Base-by-base conservation (phyloP, 23 tunicate genomes). In the Styela clava region DNA sequence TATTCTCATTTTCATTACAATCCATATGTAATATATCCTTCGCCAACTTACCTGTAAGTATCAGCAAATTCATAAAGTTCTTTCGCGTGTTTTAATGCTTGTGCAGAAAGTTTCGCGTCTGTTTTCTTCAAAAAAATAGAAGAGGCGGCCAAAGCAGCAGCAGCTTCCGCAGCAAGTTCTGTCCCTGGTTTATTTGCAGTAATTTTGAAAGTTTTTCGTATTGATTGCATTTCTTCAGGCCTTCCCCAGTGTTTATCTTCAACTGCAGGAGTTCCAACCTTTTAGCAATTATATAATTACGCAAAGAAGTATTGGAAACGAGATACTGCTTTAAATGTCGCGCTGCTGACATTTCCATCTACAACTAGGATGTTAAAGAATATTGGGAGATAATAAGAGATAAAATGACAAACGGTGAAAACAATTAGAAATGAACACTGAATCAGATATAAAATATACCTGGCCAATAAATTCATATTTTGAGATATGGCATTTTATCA, bases 141-240 rank as follows among this genome's bases (percentile, higher is more conserved):
- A 9, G 99, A 85, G 0, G 99, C 94, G 20, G 99, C 99, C 81
- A 96, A 37, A 31, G 99, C 97, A 19, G 99, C 99, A 2, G 99
- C 99, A 16, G 88, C 83, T 78, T 91, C 97, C n/a, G 94, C 99
- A 18, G 79, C 97, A 37, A 96, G 77, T 64, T 96, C 99, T 2
- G 83, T 82, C 16, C 99, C 99, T 1, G 99, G 97, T 33, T 77
- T 77, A 1, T 79, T 68, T 31, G 67, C 51, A 5, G 89, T 86
- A 12, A 96, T 24, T 78, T 84, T 85, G 35, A 63, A 86, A 1
- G 99, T 83, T 26, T 86, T 89, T 24, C 99, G 74, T 33, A 35
- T 26, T 37, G 74, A 71, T 19, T 64, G 35, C 90, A 86, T 87
- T 35, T 89, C 79, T 21, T 91, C 97, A 27, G 99, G 96, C 21